Conservation (phyloP, 92 coral and sea anemone species). For the Micromussa lordhowensis region DNA sequence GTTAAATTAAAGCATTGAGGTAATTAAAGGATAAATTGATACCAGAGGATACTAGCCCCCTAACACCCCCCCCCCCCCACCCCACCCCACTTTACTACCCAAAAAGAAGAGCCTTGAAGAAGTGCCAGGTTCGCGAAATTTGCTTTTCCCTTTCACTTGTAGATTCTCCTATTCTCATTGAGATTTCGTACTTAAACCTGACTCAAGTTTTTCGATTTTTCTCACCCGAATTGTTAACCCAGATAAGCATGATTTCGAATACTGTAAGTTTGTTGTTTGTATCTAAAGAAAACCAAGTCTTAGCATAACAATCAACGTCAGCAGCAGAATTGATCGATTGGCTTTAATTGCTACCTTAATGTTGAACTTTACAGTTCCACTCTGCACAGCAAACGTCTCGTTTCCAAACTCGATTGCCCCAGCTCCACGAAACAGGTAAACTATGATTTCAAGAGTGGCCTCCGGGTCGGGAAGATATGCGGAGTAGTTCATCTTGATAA, state of each 20-base stretch:
- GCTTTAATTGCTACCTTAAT: conserved; percentile 10
- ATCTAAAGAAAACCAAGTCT: neutral
- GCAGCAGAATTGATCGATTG: too few relatives aligned
- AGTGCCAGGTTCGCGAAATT: too few relatives aligned
- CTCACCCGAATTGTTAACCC: too few relatives aligned
- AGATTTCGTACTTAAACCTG: too few relatives aligned
- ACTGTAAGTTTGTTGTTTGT: too few relatives aligned
- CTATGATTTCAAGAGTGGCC: conserved; percentile 30
- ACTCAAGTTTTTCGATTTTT: too few relatives aligned
- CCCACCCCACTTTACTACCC: too few relatives aligned
- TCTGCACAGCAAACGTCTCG: conserved; percentile 30
- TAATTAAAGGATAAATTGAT: neutral
- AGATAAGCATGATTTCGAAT: too few relatives aligned
- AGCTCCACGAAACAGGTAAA: conserved; percentile 24
- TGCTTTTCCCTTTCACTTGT: too few relatives aligned
- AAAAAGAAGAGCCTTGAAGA: neutral
- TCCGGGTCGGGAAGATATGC: conserved; percentile 4
- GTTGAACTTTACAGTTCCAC: conserved; percentile 43
- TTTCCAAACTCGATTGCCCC: conserved; percentile 32
- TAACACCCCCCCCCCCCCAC: too few relatives aligned
- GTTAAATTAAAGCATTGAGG: neutral
- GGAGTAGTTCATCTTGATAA: conserved; percentile 16
- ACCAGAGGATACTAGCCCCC: too few relatives aligned
- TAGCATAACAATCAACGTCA: neutral
- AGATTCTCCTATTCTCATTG: too few relatives aligned